Conservation (phyloP, 92 coral and sea anemone species). For the Epizoanthus scotinus region DNA sequence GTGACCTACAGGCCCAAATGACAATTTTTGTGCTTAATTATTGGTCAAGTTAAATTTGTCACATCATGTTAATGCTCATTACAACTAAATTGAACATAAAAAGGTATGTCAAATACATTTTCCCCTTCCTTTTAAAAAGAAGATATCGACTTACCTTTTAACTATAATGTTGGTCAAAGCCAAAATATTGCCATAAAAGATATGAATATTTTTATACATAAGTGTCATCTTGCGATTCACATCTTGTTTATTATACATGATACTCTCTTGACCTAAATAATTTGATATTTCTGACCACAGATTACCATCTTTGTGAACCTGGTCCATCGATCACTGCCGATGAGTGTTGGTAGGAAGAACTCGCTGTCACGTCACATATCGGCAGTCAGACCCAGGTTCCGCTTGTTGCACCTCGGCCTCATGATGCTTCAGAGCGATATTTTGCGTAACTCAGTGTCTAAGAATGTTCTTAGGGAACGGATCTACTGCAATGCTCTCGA, state of each 20-base stretch:
- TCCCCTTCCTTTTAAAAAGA: too few species aligned
- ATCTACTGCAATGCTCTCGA: slow-evolving; percentile 94
- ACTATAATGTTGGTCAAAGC: background rate
- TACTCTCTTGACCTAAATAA: background rate
- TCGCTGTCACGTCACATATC: slow-evolving; percentile 86
- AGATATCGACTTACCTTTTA: too few species aligned
- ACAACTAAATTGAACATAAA: too few species aligned
- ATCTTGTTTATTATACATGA: background rate
- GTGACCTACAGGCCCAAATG: too few species aligned
- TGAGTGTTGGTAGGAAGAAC: slow-evolving; percentile 69
- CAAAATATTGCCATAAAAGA: background rate
- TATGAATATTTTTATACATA: background rate
- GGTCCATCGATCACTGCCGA: slow-evolving; percentile 87
- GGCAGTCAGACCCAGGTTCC: slow-evolving; percentile 84
- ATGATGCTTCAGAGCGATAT: slow-evolving; percentile 88
- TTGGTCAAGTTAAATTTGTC: too few species aligned
- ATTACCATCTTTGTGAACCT: slow-evolving; percentile 86
- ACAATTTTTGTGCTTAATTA: too few species aligned
- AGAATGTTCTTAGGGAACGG: slow-evolving; percentile 93
- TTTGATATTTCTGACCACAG: slow-evolving; percentile 36
- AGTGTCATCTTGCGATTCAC: background rate
- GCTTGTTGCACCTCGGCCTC: slow-evolving; percentile 82
- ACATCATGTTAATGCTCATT: too few species aligned
- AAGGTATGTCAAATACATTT: too few species aligned
- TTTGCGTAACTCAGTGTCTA: slow-evolving; percentile 76